These are phyloP conservation scores for Acleris literana DNA, from an alignment of 2,888 invertebrate species.

Conservation along the genomic window DNA sequence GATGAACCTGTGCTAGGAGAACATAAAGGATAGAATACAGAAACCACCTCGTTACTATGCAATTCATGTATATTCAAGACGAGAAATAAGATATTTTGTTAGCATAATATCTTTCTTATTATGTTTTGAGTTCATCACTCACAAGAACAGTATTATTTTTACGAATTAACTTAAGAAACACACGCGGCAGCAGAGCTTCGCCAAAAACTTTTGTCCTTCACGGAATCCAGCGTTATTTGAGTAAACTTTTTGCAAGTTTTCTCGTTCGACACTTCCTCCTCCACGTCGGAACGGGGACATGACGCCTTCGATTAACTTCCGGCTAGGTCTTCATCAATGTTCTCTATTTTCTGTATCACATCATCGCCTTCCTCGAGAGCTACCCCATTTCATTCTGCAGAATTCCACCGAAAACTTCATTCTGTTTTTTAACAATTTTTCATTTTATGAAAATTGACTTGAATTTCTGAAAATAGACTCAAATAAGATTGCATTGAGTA, in stretches of 20 bases:
- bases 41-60: too few species aligned
- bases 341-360: background rate
- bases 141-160: slow-evolving; percentile 1
- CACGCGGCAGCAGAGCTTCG: slow-evolving; percentile 3
- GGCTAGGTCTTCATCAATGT: background rate
- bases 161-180: slow-evolving; percentile 15
- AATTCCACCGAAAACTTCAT: background rate
- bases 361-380: background rate
- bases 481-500: background rate
- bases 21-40: too few species aligned
- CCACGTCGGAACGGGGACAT: slow-evolving; percentile 12
- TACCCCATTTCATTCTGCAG: background rate
- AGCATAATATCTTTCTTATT: background rate
- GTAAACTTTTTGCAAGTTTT: slow-evolving; percentile 19
- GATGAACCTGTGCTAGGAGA: too few species aligned
- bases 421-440: background rate
- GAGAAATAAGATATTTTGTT: background rate
- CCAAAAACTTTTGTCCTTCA: slow-evolving; percentile 8
- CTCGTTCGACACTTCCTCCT: slow-evolving; percentile 26
- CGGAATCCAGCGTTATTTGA: slow-evolving; percentile 18
- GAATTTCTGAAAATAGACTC: too few species aligned
- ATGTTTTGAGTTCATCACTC: background rate
- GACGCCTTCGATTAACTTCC: slow-evolving; percentile 23
- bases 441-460: too few species aligned
- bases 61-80: too few species aligned